Base-by-base conservation (phyloP, 2,797 vertebrate species). In the Myoxocephalus aenaeus region DNA sequence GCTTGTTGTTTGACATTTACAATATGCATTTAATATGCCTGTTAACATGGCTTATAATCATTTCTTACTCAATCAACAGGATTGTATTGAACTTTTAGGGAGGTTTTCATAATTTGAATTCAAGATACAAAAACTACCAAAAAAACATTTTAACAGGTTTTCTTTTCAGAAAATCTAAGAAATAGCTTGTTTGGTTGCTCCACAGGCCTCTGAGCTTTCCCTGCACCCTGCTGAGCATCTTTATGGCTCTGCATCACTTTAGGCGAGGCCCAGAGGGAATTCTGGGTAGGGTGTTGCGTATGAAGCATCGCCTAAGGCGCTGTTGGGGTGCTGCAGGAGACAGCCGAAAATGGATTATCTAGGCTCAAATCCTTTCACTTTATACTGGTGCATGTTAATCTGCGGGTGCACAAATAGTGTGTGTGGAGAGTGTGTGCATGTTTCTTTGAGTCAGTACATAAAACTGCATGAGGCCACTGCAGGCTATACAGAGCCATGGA, bases 241-340 rank as follows among this genome's bases (percentile, higher is more conserved):
- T 86, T 82, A 76, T 63, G 79, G 77, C 76, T 87, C 56, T 71
- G 86, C 82, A 89, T 85, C 78, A 87, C 89, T 89, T 84, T 84
- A 79, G 88, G 90, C 76, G 13, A 91, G 54, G 78, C 90, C 92
- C 84, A 17, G 44, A 89, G 90, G 90, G 88, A 89, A 88, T 85
- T 84, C 44, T 67, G 75, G 46, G 50, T 61, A 77, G 72, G 77
- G 67, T 50, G 71, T 65, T 61, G 67, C 40, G 57, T 85, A 42
- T 73, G 82, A 89, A 85, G 80, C 71, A 50, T 81, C 6, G 71
- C 91, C 76, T 82, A 1, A 69, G 84, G 90, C 79, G 63, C 73
- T 57, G 81, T 75, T 36, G 73, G 83, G 86, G 68, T n/a, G 77
- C 74, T 81, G 78, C 64, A 27, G 75, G 72, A 82, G 77, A 76